A percentile compares a stretch with the other conserved stretches of the same genome.
Evolutionary conservation across 2,797 vertebrate genomes (phyloP).

Genomic region (Garrulus glandarius): DNA sequence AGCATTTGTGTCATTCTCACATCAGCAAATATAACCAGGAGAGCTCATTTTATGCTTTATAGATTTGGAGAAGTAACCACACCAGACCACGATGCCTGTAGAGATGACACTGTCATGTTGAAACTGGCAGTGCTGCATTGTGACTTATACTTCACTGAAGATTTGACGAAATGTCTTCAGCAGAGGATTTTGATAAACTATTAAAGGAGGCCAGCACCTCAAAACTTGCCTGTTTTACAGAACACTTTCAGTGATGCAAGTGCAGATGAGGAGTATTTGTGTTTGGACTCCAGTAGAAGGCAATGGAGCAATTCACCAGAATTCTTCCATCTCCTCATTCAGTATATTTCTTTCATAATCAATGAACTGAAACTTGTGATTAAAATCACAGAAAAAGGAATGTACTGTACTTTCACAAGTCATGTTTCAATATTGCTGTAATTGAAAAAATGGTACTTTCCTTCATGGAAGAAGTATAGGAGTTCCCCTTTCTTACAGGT

Average conservation of each 20-base stretch:
- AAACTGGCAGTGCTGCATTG: neutral
- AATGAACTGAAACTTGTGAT: neutral
- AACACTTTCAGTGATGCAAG: rapidly evolving
- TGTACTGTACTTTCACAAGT: neutral
- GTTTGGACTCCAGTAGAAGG: neutral
- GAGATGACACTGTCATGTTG: neutral
- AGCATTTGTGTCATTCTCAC: neutral
- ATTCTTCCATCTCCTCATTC: neutral
- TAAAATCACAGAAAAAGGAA: conserved; percentile 6
- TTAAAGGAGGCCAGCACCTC: neutral
- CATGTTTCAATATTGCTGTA: neutral
- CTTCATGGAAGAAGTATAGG: neutral
- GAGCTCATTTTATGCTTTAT: neutral
- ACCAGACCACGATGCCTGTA: neutral
- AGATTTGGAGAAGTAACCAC: neutral
- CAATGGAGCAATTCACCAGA: neutral
- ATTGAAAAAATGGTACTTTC: conserved; percentile 25
- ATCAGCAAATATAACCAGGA: neutral
- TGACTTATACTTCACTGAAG: neutral
- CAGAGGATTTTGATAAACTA: neutral
- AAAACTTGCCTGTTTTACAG: neutral
- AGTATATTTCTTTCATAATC: neutral
- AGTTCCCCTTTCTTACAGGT: neutral
- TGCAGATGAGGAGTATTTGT: too few species aligned
- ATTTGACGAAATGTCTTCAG: neutral